phyloP scores from a whole-genome alignment of 2,113 vertebrate genomes.

The Pitta sordida region DNA sequence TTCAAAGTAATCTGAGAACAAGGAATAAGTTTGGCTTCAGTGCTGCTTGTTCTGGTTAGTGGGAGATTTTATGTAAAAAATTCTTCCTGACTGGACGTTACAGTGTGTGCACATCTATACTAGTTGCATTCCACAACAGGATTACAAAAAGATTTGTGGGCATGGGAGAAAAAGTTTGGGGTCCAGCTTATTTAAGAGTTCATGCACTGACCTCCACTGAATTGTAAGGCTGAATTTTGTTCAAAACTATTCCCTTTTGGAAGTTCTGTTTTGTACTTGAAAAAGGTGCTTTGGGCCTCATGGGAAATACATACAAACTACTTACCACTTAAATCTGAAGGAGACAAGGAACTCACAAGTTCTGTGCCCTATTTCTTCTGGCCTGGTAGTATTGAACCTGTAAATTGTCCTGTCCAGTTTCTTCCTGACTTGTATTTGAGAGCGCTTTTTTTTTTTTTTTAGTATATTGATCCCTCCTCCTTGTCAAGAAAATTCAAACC shows the following conservation, averaged over 20 bases:
- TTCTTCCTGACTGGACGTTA: neutral
- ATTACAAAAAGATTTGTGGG: neutral
- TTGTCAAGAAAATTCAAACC: neutral
- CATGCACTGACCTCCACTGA: neutral
- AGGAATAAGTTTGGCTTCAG: neutral
- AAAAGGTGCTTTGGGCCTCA: neutral
- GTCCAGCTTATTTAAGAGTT: neutral
- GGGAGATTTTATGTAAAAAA: neutral
- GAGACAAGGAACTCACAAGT: neutral
- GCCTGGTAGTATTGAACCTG: neutral
- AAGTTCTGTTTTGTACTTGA: neutral
- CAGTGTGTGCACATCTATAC: accelerated
- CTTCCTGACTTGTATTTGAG: neutral
- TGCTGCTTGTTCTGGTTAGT: neutral
- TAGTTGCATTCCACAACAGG: neutral
- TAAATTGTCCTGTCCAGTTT: neutral
- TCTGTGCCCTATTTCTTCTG: neutral
- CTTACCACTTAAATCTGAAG: neutral
- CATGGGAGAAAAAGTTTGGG: neutral
- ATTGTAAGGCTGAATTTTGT: neutral
- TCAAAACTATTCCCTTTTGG: neutral
- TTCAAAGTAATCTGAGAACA: neutral
- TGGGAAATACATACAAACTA: neutral
- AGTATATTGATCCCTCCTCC: accelerated
- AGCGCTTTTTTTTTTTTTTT: neutral